Conservation (phyloP, 2,888 invertebrate species). For the Ophraella communa region DNA sequence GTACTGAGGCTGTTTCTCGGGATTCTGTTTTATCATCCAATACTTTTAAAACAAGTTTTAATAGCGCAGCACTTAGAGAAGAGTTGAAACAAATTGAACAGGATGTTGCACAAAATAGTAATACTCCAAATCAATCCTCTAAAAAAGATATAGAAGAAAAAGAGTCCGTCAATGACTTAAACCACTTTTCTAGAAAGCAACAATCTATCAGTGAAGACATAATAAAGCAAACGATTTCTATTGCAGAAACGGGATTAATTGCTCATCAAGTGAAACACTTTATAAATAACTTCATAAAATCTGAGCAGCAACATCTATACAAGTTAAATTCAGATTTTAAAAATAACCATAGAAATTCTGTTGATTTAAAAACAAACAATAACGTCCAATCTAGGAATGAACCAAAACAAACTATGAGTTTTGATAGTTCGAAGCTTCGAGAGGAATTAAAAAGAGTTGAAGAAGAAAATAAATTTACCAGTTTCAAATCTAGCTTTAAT, state of each 20-base stretch:
- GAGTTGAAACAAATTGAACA: neutral
- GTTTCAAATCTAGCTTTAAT: constrained; percentile 37
- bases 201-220: neutral
- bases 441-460: constrained; percentile 35
- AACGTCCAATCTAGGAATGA: neutral
- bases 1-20: neutral
- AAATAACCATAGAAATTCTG: too few species aligned
- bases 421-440: constrained; percentile 40
- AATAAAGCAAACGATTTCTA: constrained; percentile 24
- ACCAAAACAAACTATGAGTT: constrained; percentile 18
- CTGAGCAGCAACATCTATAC: constrained; percentile 22
- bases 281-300: constrained; percentile 32
- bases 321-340: neutral
- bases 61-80: neutral
- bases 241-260: constrained; percentile 24
- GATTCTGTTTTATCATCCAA: neutral
- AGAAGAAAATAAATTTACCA: constrained; percentile 31
- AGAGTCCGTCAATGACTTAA: neutral
- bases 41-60: neutral
- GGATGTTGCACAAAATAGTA: neutral
- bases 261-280: constrained; percentile 26
- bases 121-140: too few species aligned
- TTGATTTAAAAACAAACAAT: neutral
- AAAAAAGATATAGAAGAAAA: neutral
- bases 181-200: neutral